Evolutionary conservation across 2,113 vertebrate genomes (phyloP), one percentile per base, ranked within the genome.

Genomic region (Okapia johnstoni): DNA sequence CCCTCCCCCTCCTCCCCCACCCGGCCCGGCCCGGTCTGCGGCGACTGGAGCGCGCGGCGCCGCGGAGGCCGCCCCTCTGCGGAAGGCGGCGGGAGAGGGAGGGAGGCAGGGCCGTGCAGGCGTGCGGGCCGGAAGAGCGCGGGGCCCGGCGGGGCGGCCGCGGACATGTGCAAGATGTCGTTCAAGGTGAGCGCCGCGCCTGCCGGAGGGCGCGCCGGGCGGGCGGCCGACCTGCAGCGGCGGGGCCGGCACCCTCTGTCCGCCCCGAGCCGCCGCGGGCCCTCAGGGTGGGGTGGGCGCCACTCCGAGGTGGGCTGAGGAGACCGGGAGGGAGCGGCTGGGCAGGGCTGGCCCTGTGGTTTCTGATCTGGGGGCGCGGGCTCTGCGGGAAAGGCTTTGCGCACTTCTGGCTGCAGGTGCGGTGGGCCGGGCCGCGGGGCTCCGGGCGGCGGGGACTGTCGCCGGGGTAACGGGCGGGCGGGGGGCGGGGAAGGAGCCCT

Each of bases 101-200:
- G 11, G 36, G 43, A 40, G 9, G 19, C 43, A 13, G 48, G n/a
- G 36, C 11, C 5, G 57, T 55, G n/a, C 54, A 21, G 2, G 50
- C 70, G 60, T 40, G 48, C 73, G 0, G 21, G 70, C 58, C 90
- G 28, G 88, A 33, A 88, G 93, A 70, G 95, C 88, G 70, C 55
- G 8, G 76, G 89, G 48, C 54, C 77, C 57, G 79, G 17, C 30
- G 25, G 33, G 76, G 79, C 40, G 46, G n/a, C 94, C 88, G 77
- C 60, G 95, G 98, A 93, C 97, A 93, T 90, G 97, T 97, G 97
- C 98, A 98, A 6, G 94, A 99, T 99, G 98, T 99, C 98, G 94
- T 99, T 98, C 98, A 99, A 98, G 98, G 98, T 98, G 97, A 98
- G 98, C 85, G 60, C 55, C 30, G 30, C 48, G 89, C 54, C 12